Evolutionary conservation across 2,797 vertebrate species (phyloP).

Genomic region (Rhynchotus rufescens): DNA sequence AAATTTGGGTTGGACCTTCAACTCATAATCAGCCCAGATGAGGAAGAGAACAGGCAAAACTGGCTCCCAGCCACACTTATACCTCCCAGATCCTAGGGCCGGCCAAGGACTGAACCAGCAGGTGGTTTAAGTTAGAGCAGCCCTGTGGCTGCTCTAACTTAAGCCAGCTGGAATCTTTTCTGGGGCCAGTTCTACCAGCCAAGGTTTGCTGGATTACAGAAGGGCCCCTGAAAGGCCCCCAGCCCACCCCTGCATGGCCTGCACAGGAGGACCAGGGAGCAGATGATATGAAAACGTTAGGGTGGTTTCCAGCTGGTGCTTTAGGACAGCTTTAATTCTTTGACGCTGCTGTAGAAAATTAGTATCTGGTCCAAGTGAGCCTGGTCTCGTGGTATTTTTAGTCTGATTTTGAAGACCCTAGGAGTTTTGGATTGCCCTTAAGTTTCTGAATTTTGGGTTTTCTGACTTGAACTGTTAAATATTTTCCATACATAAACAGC

Average conservation of each 20-base stretch:
- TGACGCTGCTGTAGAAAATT: slow-evolving; percentile 20
- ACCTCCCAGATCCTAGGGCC: slow-evolving; percentile 49
- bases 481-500: slow-evolving; percentile 48
- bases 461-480: slow-evolving; percentile 40
- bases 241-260: slow-evolving; percentile 15
- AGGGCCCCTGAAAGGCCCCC: background rate
- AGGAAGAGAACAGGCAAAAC: slow-evolving; percentile 1
- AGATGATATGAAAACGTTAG: slow-evolving; percentile 30
- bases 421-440: slow-evolving; percentile 41
- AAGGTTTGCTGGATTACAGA: slow-evolving; percentile 39
- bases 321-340: slow-evolving; percentile 34
- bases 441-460: slow-evolving; percentile 18
- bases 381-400: slow-evolving; percentile 9
- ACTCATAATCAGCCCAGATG: background rate
- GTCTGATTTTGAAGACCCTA: slow-evolving; percentile 41
- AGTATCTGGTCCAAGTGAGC: slow-evolving; percentile 2
- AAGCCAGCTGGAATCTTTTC: slow-evolving; percentile 67
- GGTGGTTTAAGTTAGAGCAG: slow-evolving; percentile 69
- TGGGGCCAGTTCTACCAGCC: slow-evolving; percentile 51
- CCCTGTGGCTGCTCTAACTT: slow-evolving; percentile 45
- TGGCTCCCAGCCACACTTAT: background rate
- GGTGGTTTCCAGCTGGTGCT: slow-evolving; percentile 4
- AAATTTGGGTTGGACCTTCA: background rate
- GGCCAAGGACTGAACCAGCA: slow-evolving; percentile 46
- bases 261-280: background rate